Evolutionary conservation across 2,797 vertebrate genomes (phyloP), one percentile per base, ranked within the genome.

Genomic region (Siniperca obscura): DNA sequence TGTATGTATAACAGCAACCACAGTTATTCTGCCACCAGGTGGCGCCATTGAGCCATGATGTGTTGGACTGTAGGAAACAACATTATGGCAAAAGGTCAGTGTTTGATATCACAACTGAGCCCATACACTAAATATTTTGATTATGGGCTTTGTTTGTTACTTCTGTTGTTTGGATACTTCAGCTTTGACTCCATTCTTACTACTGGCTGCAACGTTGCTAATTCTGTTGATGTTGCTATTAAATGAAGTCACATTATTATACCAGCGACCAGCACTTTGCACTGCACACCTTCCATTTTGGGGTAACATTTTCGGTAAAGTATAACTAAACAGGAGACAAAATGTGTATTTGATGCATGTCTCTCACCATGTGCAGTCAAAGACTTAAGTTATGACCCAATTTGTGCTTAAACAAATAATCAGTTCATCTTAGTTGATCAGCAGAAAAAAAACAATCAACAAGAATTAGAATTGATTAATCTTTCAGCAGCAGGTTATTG

Each of bases 1-100:
- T 16, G 17, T 14, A 6, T 12, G 42, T 52, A 59, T 3, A 7
- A 36, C 36, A 34, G 52, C 34, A 22, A 38, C 16, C 6, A 4
- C 12, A 0, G 17, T 19, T 19, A 0, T 44, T 55, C 12, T 1
- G 16, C 89, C 93, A 83, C 86, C 85, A 92, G 94, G 7, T 89
- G 92, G 89, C 89, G 34, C 25, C 82, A 50, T 52, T 70, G 85
- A 13, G 12, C 60, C 78, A 50, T 30, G 27, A 48, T 72, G 16
- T 2, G 9, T 52, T 38, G 4, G 1, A 3, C 34, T 56, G 12
- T 0, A 48, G 38, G 2, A 6, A 61, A 72, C 13, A 12, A n/a
- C 25, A 8, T 5, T 8, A 56, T 78, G 74, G 76, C 71, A 76
- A 42, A 27, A 50, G 59, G 56, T 50, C 73, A 38, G 60, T 62